Evolutionary conservation across 2,888 invertebrate species (phyloP), one percentile per base, ranked within the genome.

Genomic region (Drosophila multiciliata): DNA sequence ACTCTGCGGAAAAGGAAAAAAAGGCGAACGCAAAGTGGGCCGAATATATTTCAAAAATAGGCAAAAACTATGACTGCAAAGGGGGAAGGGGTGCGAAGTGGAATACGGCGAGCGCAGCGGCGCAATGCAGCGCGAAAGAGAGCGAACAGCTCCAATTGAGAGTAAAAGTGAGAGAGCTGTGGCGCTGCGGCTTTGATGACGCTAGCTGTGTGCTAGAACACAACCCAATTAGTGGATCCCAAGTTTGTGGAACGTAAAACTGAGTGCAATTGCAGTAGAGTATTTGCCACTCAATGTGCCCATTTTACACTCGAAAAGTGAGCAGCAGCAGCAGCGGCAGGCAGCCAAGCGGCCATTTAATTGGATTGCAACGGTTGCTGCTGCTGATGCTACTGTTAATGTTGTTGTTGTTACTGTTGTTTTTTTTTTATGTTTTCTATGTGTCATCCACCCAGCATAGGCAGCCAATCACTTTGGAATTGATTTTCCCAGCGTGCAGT

Each of bases 311-410:
- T 52, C 42, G 9, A 36, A 33, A 40, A n/a, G n/a, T 35, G 62
- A 42, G 26, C 49, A 49, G 49, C 49, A 49, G 17, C 54, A 60
- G 20, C 23, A 54, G 33, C 55, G 40, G 45, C 15, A 15, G 45
- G 68, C 55, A 35, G 54, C 48, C 60, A 45, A 66, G 54, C 52
- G 73, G 68, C 76, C 85, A 81, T 75, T 83, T 83, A 83, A 83
- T 83, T 83, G 87, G 85, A 87, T 83, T 83, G 82, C 83, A 74
- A 87, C 71, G 72, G 75, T 82, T 72, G 75, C 49, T 66, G 49
- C 52, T 48, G 52, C 4, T 49, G 52, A 4, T 49, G 57, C 32
- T 57, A 40, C 29, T 42, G 36, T 36, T 48, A 12, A 35, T 23
- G 45, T 61, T 53, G 42, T 8, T 36, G 57, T 32, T 63, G 52